These are phyloP conservation scores for Hormaphis cornu DNA, from an alignment of 1,140 invertebrate species.

Conservation along the genomic window DNA sequence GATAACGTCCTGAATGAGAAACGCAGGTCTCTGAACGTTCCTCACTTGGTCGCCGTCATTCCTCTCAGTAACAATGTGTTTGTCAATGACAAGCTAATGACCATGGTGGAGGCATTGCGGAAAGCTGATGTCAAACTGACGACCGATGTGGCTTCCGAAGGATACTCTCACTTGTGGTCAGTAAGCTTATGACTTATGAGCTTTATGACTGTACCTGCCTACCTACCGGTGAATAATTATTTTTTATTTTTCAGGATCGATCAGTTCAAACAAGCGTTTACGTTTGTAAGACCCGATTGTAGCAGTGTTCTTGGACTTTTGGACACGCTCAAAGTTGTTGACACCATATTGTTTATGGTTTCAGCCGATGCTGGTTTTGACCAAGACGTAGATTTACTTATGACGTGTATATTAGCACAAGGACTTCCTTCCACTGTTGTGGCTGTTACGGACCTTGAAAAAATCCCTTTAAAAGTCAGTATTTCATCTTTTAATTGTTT, in stretches of 20 bases:
- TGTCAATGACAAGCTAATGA: slow-evolving; percentile 52
- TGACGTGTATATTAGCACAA: slow-evolving; percentile 66
- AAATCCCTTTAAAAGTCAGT: slow-evolving; percentile 51
- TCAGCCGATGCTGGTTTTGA: slow-evolving; percentile 57
- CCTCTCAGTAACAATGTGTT: slow-evolving; percentile 61
- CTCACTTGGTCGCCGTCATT: slow-evolving; percentile 64
- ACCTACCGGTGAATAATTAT: too few relatives aligned
- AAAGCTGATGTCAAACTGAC: slow-evolving; percentile 59
- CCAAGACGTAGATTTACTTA: slow-evolving; percentile 62
- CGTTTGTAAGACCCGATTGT: slow-evolving; percentile 60
- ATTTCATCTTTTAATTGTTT: slow-evolving; percentile 36
- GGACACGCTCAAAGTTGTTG: slow-evolving; percentile 76
- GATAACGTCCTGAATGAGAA: slow-evolving; percentile 67
- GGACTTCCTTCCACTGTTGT: slow-evolving; percentile 71
- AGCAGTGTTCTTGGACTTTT: slow-evolving; percentile 63
- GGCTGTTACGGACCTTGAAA: slow-evolving; percentile 65
- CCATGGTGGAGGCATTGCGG: slow-evolving; percentile 56
- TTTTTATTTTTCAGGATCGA: slow-evolving; percentile 40
- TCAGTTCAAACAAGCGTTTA: slow-evolving; percentile 76
- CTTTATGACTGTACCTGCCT: too few relatives aligned
- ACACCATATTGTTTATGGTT: slow-evolving; percentile 66
- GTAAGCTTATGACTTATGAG: too few relatives aligned
- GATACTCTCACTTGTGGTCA: slow-evolving; percentile 64
- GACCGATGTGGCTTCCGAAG: slow-evolving; percentile 50
- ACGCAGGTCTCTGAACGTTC: slow-evolving; percentile 56